These are phyloP conservation scores for Cheirogaleus major DNA, from an alignment of 2,797 vertebrate genomes.

Conservation along the genomic window DNA sequence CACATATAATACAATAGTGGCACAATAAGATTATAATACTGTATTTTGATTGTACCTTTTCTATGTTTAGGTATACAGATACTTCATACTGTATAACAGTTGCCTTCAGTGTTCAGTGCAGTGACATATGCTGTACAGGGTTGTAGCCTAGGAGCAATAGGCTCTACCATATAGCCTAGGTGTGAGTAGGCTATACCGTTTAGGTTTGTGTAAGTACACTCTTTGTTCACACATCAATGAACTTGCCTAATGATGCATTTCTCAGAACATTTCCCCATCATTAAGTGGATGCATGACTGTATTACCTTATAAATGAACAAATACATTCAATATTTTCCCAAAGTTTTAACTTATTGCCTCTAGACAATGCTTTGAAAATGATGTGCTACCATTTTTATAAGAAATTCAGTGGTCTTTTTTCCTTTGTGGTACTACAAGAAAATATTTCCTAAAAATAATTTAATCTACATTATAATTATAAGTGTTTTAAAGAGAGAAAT, in stretches of 20 bases:
- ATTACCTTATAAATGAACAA: conserved; percentile 1
- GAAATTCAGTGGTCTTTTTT: conserved; percentile 29
- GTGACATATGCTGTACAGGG: not conserved
- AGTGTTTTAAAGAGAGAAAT: conserved; percentile 23
- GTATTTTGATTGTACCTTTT: not conserved
- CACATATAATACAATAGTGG: not conserved
- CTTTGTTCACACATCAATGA: not conserved
- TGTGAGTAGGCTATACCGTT: not conserved
- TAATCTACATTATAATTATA: conserved; percentile 38
- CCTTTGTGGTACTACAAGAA: conserved; percentile 28
- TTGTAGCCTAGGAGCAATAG: not conserved
- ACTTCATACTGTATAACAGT: not conserved
- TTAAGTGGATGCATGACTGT: not conserved
- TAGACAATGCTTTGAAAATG: conserved; percentile 24
- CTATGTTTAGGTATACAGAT: not conserved
- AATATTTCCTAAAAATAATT: conserved; percentile 34
- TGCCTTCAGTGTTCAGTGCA: not conserved
- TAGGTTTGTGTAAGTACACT: not conserved
- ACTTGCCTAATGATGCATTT: not conserved
- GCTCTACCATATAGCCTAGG: not conserved
- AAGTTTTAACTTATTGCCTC: conserved; percentile 8
- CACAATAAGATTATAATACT: not conserved
- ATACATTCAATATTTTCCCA: not conserved
- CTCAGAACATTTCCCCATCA: not conserved
- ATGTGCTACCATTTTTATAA: not conserved